These are phyloP conservation scores for Mesochorus sp. DNA, from an alignment of 2,888 invertebrate genomes.

Conservation along the genomic window DNA sequence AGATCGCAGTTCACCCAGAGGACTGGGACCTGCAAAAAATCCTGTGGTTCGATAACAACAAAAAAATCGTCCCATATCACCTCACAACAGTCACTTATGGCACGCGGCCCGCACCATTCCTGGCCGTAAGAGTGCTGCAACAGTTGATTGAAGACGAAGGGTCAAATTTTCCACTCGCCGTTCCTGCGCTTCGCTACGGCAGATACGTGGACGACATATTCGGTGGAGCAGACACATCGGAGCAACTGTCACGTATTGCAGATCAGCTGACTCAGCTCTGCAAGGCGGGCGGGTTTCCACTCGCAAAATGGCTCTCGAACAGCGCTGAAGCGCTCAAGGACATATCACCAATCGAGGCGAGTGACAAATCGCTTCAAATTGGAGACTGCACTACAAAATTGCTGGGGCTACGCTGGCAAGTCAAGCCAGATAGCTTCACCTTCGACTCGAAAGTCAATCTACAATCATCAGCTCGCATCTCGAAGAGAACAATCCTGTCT, in stretches of 20 bases:
- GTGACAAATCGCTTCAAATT: too few species aligned
- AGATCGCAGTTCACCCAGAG: neutral
- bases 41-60: conserved; percentile 31
- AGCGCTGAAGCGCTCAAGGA: too few species aligned
- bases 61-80: neutral
- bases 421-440: too few species aligned
- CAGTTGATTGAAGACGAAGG: conserved; percentile 42
- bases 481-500: too few species aligned
- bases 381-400: too few species aligned
- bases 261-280: too few species aligned
- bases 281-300: too few species aligned
- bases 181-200: neutral
- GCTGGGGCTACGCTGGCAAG: too few species aligned
- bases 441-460: too few species aligned
- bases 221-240: neutral
- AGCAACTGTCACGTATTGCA: neutral
- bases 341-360: too few species aligned
- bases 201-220: neutral
- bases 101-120: conserved; percentile 4
- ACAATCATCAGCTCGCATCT: too few species aligned
- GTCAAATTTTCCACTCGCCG: conserved; percentile 30
- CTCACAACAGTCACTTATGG: conserved; percentile 39
- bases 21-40: conserved; percentile 42
- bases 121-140: conserved; percentile 6
- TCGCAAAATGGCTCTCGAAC: too few species aligned